Conservation (phyloP, 1,140 invertebrate genomes). For the Cecropterus lyciades region DNA sequence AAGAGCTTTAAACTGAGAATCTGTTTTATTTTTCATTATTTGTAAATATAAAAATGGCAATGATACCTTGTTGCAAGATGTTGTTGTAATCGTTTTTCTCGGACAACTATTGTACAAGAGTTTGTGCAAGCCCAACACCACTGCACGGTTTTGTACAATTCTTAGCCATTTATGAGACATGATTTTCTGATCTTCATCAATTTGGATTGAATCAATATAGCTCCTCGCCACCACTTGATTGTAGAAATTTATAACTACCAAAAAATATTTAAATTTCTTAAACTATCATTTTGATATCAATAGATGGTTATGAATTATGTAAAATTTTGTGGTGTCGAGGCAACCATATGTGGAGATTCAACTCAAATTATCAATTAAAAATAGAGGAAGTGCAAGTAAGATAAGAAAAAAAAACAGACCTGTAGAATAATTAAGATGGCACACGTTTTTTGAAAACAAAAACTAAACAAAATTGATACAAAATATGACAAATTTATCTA, state of each 20-base stretch:
- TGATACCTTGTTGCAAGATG: constrained; percentile 70
- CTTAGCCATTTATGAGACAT: constrained; percentile 63
- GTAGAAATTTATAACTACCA: constrained; percentile 51
- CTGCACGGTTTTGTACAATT: constrained; percentile 55
- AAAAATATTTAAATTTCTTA: constrained; percentile 39
- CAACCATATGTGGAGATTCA: constrained; percentile 74
- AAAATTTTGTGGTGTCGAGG: constrained; percentile 61
- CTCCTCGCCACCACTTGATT: constrained; percentile 71
- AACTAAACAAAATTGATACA: no score
- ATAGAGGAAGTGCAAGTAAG: background rate
- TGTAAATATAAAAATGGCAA: no score
- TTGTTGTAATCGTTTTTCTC: constrained; percentile 72
- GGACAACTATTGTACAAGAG: constrained; percentile 49
- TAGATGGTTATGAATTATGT: background rate
- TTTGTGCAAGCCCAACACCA: constrained; percentile 56
- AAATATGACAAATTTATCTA: no score
- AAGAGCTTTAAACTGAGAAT: background rate
- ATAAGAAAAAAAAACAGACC: background rate
- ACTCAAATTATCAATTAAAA: constrained; percentile 14
- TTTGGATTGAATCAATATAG: constrained; percentile 55
- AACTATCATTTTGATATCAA: background rate
- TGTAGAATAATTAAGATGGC: constrained; percentile 22
- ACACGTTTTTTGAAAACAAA: background rate
- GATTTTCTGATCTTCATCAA: constrained; percentile 54
- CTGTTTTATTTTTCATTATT: no score